Conservation (phyloP, 2,888 invertebrate species). For the Harpalus rufipes region DNA sequence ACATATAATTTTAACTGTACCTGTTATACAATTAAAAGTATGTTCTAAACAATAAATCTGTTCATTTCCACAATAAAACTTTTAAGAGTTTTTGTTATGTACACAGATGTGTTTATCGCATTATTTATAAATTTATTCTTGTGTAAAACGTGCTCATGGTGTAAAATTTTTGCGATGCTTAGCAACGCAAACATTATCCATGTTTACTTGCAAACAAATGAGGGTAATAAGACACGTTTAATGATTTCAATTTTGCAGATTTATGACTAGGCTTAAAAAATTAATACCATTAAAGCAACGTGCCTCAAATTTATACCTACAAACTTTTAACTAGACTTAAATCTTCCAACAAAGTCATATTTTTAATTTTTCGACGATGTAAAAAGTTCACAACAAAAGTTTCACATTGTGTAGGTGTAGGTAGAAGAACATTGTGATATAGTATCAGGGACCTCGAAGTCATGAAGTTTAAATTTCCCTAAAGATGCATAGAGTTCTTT, state of each 20-base stretch:
- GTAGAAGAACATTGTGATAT: constrained; percentile 19
- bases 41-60: no score
- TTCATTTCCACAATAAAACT: no score
- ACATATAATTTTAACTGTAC: no score
- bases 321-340: constrained; percentile 51
- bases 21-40: no score
- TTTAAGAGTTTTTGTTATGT: no score
- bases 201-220: constrained; percentile 34
- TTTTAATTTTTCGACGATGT: constrained; percentile 51
- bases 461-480: constrained; percentile 4
- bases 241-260: constrained; percentile 48
- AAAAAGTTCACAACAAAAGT: constrained; percentile 61
- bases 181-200: constrained; percentile 1
- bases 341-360: constrained; percentile 55
- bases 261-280: constrained; percentile 60
- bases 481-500: not conserved
- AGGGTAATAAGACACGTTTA: constrained; percentile 38
- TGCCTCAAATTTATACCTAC: constrained; percentile 58
- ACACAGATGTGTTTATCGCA: no score
- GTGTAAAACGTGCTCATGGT: not conserved
- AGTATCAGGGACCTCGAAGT: not conserved
- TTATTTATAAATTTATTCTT: not conserved
- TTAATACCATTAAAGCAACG: constrained; percentile 64
- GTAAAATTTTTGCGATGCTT: not conserved
- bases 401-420: constrained; percentile 26